These are phyloP conservation scores for Prorops nasuta DNA, from an alignment of 1,140 invertebrate species.

Conservation along the genomic window DNA sequence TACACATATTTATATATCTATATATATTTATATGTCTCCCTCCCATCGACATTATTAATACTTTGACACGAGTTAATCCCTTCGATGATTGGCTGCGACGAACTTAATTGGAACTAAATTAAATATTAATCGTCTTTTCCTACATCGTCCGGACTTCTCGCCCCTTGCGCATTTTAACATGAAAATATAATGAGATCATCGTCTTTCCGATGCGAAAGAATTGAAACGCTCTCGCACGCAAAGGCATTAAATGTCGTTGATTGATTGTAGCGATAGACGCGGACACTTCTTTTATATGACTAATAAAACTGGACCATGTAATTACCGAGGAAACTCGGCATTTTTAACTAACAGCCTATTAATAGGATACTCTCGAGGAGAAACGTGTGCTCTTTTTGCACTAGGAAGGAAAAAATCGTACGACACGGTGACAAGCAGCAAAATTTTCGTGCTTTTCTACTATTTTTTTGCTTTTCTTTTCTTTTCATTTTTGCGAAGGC, in stretches of 20 bases:
- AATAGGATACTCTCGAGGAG: constrained; percentile 8
- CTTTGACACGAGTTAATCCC: not conserved
- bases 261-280: constrained; percentile 16
- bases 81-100: not conserved
- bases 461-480: too few species aligned
- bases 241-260: constrained; percentile 33
- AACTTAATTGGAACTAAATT: not conserved
- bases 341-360: constrained; percentile 9
- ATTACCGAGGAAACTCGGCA: constrained; percentile 5
- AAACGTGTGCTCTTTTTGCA: too few species aligned
- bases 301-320: constrained; percentile 14
- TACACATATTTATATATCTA: too few species aligned
- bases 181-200: constrained; percentile 33
- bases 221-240: constrained; percentile 10
- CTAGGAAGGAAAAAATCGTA: too few species aligned
- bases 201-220: constrained; percentile 10
- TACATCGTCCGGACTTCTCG: not conserved
- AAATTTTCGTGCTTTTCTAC: too few species aligned
- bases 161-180: not conserved
- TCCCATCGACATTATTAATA: not conserved
- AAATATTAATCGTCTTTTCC: not conserved
- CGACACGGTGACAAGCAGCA: too few species aligned
- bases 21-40: not conserved
- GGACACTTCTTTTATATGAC: not conserved
- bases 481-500: too few species aligned